phyloP scores from a whole-genome alignment of 2,888 invertebrate genomes.

The Cosmia pyralina region DNA sequence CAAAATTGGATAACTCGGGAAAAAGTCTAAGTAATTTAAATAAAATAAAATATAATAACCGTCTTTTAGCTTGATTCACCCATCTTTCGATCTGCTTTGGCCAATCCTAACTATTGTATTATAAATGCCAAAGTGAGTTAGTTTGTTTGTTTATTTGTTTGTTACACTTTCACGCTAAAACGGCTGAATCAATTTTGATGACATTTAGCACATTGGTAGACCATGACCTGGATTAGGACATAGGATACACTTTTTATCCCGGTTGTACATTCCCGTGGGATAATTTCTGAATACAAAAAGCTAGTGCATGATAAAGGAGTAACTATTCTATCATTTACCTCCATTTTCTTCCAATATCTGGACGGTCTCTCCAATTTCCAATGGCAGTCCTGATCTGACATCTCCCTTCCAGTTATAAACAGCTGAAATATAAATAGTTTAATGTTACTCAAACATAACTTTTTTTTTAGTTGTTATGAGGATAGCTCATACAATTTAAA shows the following conservation, averaged over 20 bases:
- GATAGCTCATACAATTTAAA: neutral
- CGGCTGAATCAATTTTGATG: no score
- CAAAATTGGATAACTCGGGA: no score
- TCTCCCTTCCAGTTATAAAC: constrained; percentile 97
- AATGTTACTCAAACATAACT: neutral
- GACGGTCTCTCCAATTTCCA: constrained; percentile 97
- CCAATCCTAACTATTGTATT: neutral
- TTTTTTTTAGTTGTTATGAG: neutral
- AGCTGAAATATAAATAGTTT: constrained; percentile 90
- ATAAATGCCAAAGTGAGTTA: no score
- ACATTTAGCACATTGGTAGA: no score
- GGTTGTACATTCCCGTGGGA: no score
- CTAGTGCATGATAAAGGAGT: neutral
- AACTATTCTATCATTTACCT: constrained; percentile 85
- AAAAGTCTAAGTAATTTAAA: no score
- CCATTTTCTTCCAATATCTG: constrained; percentile 97
- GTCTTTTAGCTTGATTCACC: neutral
- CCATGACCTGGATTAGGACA: no score
- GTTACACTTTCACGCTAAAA: no score
- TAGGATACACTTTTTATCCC: no score
- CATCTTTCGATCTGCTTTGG: neutral
- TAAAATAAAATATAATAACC: neutral
- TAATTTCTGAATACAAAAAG: no score
- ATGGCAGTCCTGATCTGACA: constrained; percentile 93
- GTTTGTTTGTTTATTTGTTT: no score